Evolutionary conservation across 2,113 vertebrate genomes (phyloP).

Genomic region (Misgurnus mizolepis): DNA sequence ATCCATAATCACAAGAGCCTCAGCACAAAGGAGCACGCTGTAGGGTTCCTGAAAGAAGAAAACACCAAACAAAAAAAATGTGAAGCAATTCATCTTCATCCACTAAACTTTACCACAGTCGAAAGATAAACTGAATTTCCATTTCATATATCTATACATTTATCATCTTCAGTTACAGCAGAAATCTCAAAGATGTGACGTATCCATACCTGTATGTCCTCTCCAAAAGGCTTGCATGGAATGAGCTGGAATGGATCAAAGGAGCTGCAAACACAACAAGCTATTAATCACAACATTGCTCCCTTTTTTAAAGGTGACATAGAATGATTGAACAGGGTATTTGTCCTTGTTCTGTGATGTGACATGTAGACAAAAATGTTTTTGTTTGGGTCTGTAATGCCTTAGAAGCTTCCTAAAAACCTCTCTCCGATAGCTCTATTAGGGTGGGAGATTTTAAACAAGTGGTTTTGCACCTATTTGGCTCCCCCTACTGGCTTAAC

Average conservation of each 20-base stretch:
- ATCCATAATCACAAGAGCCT: slow-evolving; percentile 95
- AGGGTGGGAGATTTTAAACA: too few relatives aligned
- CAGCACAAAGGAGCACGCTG: slow-evolving; percentile 87
- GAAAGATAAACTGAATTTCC: not conserved
- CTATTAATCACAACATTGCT: too few relatives aligned
- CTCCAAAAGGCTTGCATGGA: slow-evolving; percentile 88
- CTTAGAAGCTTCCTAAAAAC: too few relatives aligned
- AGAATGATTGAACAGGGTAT: too few relatives aligned
- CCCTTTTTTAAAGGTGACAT: too few relatives aligned
- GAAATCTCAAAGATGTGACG: not conserved
- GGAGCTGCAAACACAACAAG: slow-evolving; percentile 74
- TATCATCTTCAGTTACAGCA: not conserved
- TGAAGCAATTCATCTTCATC: not conserved
- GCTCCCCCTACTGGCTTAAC: too few relatives aligned
- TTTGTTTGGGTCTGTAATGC: too few relatives aligned
- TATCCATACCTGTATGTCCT: slow-evolving; percentile 84
- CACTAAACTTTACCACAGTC: not conserved
- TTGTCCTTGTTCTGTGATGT: too few relatives aligned
- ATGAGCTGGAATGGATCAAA: slow-evolving; percentile 98
- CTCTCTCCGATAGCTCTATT: too few relatives aligned
- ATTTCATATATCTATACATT: not conserved
- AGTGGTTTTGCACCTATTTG: too few relatives aligned
- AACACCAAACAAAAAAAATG: not conserved
- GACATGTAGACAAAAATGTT: too few relatives aligned
- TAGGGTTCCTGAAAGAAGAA: slow-evolving; percentile 86